Base-by-base conservation (phyloP, 2,797 vertebrate genomes). In the Eulemur mongoz region DNA sequence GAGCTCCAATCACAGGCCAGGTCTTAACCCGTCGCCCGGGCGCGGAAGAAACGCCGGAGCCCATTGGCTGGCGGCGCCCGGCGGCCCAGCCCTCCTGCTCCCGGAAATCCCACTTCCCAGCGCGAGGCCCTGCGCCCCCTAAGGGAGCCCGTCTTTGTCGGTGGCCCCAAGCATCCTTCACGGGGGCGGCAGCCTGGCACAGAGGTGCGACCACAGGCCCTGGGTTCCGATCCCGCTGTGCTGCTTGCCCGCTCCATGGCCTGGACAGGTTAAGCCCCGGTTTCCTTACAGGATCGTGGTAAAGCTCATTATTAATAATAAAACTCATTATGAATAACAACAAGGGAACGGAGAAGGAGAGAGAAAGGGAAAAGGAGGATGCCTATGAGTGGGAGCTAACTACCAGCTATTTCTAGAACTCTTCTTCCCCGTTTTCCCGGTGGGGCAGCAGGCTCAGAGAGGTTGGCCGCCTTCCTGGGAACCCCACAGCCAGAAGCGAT, bases 111-210 rank as follows among this genome's bases (percentile, higher is more conserved):
- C 23, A 1, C 30, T 38, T 73, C 32, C 50, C 84, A 38, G 4
- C 12, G 61, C 40, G 1, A 22, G 13, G 32, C 32, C 72, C 45
- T 25, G 27, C 3, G 25, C 17, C n/a, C 85, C n/a, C 48, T 4
- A 0, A 5, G 18, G 14, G 30, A 82, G 8, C 4, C 35, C 57
- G 2, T 43, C 12, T 48, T 32, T 13, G 65, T 32, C 1, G 1
- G 40, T 50, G 35, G 45, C 30, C 45, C 27, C 30, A 8, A 23
- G 45, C 22, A 18, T 38, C 40, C 52, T 84, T 38, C 52, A 14
- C 4, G 14, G 22, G 35, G 40, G 7, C 1, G 0, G 43, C 43
- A 54, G 9, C 57, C 54, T 4, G 2, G 5, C 18, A 3, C 10
- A 4, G 11, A 20, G 11, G 6, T 5, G 75, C 11, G 4, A 23